Base-by-base conservation (phyloP, 1,140 invertebrate species). In the Heliconius eleuchia region DNA sequence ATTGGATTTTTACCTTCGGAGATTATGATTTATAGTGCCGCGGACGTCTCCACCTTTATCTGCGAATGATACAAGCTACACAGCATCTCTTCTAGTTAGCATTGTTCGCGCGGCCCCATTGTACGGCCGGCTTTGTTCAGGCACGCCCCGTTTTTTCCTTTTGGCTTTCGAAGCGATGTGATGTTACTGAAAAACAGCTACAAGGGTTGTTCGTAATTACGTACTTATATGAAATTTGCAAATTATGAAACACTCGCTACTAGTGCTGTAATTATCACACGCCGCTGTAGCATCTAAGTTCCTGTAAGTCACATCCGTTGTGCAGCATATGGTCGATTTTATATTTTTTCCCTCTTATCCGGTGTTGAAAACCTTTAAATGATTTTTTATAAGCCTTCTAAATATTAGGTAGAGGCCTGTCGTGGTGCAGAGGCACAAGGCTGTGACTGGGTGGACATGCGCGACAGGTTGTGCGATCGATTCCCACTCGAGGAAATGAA, bases 141-240 rank as follows among this genome's bases (percentile, higher is more conserved):
- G 88, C 90, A 94, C 91, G 92, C 89, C 86, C 90, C 87, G 89
- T 88, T 93, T 93, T 87, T 94, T 91, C 89, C 88, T 92, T 90
- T 91, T 87, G 88, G 84, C 85, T 88, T 87, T 86, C 87, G 86
- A 85, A 89, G 87, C 89, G 83, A 82, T 84, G 82, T 84, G 84
- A 85, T 87, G 84, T 87, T 83, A 85, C 86, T 87, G 84, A 88
- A 90, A 86, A 87, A 83, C 83, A 86, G 83, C 81, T 85, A 86
- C 85, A 89, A 87, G 88, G 85, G 88, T 87, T 88, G 78, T 80
- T 82, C 80, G 83, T 87, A 85, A 88, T 88, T 89, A 86, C 83
- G 78, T 81, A 75, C 82, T 82, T 75, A 75, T 76, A 73, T 78
- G 77, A 78, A 78, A 81, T 81, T 81, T 78, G 73, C 71, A 72